phyloP scores from a whole-genome alignment of 1,140 invertebrate genomes.

The Elysia chlorotica region DNA sequence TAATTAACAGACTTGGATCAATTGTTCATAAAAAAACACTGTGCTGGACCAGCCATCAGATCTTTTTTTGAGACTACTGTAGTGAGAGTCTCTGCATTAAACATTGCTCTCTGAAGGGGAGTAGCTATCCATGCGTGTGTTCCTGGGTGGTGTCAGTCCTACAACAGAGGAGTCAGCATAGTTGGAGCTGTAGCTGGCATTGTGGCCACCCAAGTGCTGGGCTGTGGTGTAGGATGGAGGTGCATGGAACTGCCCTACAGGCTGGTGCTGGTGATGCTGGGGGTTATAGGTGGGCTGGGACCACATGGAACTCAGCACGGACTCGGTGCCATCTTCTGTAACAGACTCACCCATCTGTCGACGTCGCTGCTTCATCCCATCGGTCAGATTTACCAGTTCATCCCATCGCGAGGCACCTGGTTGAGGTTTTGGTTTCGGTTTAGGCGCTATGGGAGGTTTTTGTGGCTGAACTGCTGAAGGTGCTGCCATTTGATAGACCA shows the following conservation, averaged over 20 bases:
- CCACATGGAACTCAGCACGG: constrained; percentile 12
- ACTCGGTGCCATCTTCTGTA: constrained; percentile 12
- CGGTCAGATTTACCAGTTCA: constrained; percentile 13
- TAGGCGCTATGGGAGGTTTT: not conserved
- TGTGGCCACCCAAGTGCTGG: not conserved
- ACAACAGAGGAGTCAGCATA: not conserved
- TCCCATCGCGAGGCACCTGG: constrained; percentile 10
- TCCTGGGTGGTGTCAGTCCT: too few relatives aligned
- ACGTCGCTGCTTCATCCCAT: constrained; percentile 9
- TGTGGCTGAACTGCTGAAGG: not conserved
- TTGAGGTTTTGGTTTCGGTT: not conserved
- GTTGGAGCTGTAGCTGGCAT: not conserved
- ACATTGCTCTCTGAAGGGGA: not conserved
- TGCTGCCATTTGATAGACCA: not conserved
- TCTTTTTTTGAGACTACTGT: too few relatives aligned
- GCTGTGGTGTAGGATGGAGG: not conserved
- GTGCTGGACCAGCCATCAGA: too few relatives aligned
- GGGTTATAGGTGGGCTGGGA: not conserved
- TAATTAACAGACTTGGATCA: too few relatives aligned
- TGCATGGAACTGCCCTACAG: not conserved
- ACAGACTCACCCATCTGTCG: constrained; percentile 6
- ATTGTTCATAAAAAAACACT: too few relatives aligned
- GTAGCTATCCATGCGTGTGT: not conserved
- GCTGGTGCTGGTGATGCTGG: not conserved
- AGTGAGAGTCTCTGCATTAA: too few relatives aligned